phyloP scores from a whole-genome alignment of 2,888 invertebrate genomes.

The Nowickia ferox region DNA sequence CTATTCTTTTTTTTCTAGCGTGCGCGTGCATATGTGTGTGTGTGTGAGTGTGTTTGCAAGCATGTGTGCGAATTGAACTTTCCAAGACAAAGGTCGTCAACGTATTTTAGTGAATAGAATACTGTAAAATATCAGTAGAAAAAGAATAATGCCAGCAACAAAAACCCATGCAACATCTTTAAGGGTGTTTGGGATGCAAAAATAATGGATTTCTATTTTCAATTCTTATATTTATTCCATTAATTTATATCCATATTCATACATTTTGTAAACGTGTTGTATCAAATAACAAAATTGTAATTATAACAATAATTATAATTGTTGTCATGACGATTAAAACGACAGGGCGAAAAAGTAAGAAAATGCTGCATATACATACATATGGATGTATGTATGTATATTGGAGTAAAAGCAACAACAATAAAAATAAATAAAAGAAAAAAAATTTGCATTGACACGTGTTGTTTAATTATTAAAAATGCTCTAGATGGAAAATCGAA shows the following conservation, averaged over 20 bases:
- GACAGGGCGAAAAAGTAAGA: constrained; percentile 35
- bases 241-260: constrained; percentile 57
- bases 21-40: constrained; percentile 17
- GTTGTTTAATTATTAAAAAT: constrained; percentile 64
- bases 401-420: not conserved
- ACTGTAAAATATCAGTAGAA: constrained; percentile 31
- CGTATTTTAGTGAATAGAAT: constrained; percentile 67
- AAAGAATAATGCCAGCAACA: constrained; percentile 13
- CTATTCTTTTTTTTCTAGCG: constrained; percentile 5
- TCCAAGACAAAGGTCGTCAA: constrained; percentile 68
- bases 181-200: constrained; percentile 63
- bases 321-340: constrained; percentile 67
- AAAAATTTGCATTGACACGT: constrained; percentile 68
- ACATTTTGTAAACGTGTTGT: constrained; percentile 49
- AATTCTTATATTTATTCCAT: constrained; percentile 29
- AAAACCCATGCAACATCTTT: constrained; percentile 50
- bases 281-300: constrained; percentile 67
- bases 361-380: constrained; percentile 31
- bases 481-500: constrained; percentile 24
- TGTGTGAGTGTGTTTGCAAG: constrained; percentile 19
- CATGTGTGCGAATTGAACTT: constrained; percentile 57
- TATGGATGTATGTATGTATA: not conserved
- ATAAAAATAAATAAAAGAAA: not conserved
- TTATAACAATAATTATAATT: constrained; percentile 68
- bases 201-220: constrained; percentile 54